Evolutionary conservation across 2,797 vertebrate genomes (phyloP).

Genomic region (Myripristis murdjan): DNA sequence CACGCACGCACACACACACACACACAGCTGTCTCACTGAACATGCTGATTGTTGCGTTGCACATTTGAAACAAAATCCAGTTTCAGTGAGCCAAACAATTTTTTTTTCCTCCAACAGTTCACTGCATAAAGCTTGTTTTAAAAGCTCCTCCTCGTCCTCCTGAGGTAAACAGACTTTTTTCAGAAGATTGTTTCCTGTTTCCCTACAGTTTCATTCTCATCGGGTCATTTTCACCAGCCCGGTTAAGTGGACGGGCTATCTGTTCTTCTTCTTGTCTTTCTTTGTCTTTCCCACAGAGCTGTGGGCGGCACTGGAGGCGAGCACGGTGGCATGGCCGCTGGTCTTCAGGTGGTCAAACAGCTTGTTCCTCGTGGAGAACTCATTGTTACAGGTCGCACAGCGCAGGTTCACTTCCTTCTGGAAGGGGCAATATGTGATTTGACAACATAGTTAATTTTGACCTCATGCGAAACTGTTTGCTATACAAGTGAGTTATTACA

Average conservation of each 20-base stretch:
- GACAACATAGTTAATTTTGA: neutral
- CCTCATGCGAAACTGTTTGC: too few relatives aligned
- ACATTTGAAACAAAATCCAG: too few relatives aligned
- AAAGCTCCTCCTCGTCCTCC: neutral
- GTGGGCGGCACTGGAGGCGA: conserved; percentile 69
- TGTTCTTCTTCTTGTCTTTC: conserved; percentile 93
- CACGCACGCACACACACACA: too few relatives aligned
- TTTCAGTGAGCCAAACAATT: conserved; percentile 9
- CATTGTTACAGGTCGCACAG: conserved; percentile 90
- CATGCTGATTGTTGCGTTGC: too few relatives aligned
- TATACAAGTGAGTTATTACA: too few relatives aligned
- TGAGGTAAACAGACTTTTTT: neutral
- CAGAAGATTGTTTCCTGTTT: neutral
- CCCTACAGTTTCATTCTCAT: conserved; percentile 8
- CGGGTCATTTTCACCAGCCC: neutral
- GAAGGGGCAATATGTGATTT: neutral
- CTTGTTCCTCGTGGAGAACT: conserved; percentile 95
- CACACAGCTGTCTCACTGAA: too few relatives aligned
- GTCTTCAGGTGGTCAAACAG: conserved; percentile 95
- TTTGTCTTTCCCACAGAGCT: conserved; percentile 81
- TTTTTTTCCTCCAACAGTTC: conserved; percentile 17
- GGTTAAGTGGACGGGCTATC: conserved; percentile 79
- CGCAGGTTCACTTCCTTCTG: conserved; percentile 86
- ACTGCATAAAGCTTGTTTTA: conserved; percentile 2
- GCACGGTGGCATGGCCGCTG: conserved; percentile 90